phyloP scores from a whole-genome alignment of 2,888 invertebrate genomes.

The Polylopha cassiicola region DNA sequence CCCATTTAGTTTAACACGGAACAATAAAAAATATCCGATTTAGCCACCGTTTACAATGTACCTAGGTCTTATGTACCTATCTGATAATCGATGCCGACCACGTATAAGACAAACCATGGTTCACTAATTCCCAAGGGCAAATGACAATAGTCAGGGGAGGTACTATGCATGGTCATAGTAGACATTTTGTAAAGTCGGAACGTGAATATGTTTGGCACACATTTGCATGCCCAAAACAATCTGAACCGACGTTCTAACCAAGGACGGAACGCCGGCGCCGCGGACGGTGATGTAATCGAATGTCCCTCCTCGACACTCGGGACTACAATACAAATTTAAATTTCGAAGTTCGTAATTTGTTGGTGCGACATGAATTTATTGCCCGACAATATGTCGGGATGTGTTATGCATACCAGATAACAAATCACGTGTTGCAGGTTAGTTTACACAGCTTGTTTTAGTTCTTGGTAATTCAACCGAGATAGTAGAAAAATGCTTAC shows the following conservation, averaged over 20 bases:
- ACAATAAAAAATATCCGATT: no score
- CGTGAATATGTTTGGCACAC: constrained; percentile 56
- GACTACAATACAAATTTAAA: constrained; percentile 58
- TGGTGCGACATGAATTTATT: constrained; percentile 53
- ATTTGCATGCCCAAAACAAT: constrained; percentile 68
- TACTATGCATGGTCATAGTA: constrained; percentile 59
- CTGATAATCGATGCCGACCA: constrained; percentile 58
- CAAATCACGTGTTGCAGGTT: constrained; percentile 58
- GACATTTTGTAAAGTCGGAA: constrained; percentile 39
- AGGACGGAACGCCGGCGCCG: constrained; percentile 47
- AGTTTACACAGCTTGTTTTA: constrained; percentile 56
- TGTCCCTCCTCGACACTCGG: constrained; percentile 35
- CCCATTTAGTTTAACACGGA: not conserved
- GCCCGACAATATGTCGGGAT: constrained; percentile 23
- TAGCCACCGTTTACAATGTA: no score
- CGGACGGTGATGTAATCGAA: constrained; percentile 64
- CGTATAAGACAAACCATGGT: constrained; percentile 49
- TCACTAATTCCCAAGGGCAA: constrained; percentile 67
- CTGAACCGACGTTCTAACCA: constrained; percentile 37
- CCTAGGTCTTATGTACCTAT: no score
- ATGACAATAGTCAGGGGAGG: constrained; percentile 66
- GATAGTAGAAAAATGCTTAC: not conserved
- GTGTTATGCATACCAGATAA: constrained; percentile 29
- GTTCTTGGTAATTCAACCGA: no score
- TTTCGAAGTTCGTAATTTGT: constrained; percentile 50